A percentile compares a stretch with the other conserved stretches of the same genome.
phyloP scores from a whole-genome alignment of 2,113 vertebrate species.

The Chionodraco myersi region DNA sequence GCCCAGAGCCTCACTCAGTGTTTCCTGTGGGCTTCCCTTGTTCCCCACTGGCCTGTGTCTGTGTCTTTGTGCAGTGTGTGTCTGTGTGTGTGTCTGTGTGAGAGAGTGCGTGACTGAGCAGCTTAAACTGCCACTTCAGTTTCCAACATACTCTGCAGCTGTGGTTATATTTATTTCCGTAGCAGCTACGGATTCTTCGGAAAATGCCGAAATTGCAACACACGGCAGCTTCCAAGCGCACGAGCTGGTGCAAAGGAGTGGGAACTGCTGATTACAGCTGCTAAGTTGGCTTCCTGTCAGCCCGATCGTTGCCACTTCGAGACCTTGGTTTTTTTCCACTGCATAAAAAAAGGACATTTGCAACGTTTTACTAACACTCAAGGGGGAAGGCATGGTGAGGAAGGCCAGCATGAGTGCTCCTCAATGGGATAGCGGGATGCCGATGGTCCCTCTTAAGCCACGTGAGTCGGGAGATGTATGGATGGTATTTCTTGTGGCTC shows the following conservation, averaged over 20 bases:
- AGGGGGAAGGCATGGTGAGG: constrained; percentile 62
- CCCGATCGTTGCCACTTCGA: constrained; percentile 27
- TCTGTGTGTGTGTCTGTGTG: constrained; percentile 26
- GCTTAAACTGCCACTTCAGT: constrained; percentile 55
- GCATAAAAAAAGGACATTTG: constrained; percentile 28
- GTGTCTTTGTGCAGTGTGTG: constrained; percentile 39
- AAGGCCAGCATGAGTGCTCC: constrained; percentile 58
- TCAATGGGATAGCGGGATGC: constrained; percentile 66
- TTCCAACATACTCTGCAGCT: constrained; percentile 53
- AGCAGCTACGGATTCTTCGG: constrained; percentile 41
- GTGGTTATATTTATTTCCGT: constrained; percentile 44
- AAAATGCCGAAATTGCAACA: constrained; percentile 47
- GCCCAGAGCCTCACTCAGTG: constrained; percentile 62
- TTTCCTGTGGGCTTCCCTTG: constrained; percentile 68
- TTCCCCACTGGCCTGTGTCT: constrained; percentile 44
- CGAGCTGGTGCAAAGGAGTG: constrained; percentile 37
- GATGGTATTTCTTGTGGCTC: constrained; percentile 8
- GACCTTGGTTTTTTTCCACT: constrained; percentile 25
- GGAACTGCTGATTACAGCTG: constrained; percentile 58
- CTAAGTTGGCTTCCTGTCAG: constrained; percentile 28
- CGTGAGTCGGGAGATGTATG: constrained; percentile 59
- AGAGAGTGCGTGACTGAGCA: constrained; percentile 44
- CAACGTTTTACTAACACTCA: constrained; percentile 11
- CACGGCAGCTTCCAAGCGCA: constrained; percentile 28
- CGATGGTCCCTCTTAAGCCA: constrained; percentile 72